Percentiles rank a stretch among this genome's conserved stretches.
Evolutionary conservation across 2,888 invertebrate genomes (phyloP).

Genomic region (Leptopterna dolabrata): DNA sequence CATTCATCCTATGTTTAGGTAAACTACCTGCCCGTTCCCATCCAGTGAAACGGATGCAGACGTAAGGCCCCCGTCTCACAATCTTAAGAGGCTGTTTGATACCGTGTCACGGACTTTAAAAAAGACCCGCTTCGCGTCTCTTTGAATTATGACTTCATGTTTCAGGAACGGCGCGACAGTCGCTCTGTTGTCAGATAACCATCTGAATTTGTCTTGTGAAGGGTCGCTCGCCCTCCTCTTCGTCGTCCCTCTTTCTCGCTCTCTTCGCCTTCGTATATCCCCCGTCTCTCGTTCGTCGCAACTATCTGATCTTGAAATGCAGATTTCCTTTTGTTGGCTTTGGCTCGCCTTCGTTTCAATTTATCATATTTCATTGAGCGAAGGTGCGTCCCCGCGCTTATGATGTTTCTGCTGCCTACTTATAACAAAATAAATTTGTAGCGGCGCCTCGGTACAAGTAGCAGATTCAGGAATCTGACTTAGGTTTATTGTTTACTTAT

Average conservation of each 20-base stretch:
- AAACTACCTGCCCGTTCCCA: no score
- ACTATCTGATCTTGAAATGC: slow-evolving; percentile 7
- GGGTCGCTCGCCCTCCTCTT: neutral
- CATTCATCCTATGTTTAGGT: no score
- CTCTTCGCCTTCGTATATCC: neutral
- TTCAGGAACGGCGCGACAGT: neutral
- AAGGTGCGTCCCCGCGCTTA: neutral
- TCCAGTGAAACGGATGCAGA: no score
- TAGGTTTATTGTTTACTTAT: neutral
- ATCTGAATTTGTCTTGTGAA: neutral
- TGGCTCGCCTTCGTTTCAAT: neutral
- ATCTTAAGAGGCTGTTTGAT: no score
- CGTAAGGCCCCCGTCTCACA: no score
- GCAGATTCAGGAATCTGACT: neutral
- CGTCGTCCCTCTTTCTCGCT: neutral
- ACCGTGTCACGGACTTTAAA: neutral
- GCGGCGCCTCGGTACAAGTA: neutral
- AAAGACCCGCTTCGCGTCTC: neutral
- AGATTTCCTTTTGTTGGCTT: neutral
- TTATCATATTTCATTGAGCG: neutral
- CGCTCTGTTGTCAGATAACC: neutral
- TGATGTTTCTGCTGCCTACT: neutral
- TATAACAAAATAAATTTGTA: neutral
- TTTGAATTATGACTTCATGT: neutral
- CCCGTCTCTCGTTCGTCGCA: neutral